Evolutionary conservation across 2,113 vertebrate species (phyloP).

Genomic region (Psittacula cyanocephala): DNA sequence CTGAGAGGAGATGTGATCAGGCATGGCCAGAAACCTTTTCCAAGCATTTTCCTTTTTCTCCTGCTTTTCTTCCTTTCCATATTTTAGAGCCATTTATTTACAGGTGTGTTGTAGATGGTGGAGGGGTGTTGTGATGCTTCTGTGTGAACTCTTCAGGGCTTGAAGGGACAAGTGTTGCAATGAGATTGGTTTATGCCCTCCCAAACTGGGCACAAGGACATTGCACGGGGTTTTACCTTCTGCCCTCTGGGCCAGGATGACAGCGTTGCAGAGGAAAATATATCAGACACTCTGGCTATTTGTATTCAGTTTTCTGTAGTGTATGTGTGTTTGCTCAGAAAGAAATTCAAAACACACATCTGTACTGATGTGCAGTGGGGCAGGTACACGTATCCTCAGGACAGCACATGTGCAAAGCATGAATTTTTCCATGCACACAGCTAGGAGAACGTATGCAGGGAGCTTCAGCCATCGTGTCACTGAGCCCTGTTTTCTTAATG

Average conservation of each 20-base stretch:
- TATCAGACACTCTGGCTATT: not conserved
- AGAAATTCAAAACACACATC: rapidly evolving
- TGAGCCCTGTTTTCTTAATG: not conserved
- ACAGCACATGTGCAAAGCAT: rapidly evolving
- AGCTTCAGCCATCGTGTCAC: rapidly evolving
- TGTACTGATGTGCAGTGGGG: rapidly evolving
- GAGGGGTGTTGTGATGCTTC: not conserved
- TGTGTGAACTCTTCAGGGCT: rapidly evolving
- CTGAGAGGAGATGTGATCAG: not conserved
- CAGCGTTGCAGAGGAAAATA: not conserved
- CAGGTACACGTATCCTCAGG: rapidly evolving
- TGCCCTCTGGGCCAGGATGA: not conserved
- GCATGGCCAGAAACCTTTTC: rapidly evolving
- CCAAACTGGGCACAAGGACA: rapidly evolving
- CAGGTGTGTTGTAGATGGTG: not conserved
- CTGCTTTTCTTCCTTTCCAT: not conserved
- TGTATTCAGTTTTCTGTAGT: not conserved
- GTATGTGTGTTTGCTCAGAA: no score
- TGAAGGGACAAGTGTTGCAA: rapidly evolving
- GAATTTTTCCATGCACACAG: rapidly evolving
- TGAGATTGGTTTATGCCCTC: no score
- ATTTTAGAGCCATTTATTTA: rapidly evolving
- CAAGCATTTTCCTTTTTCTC: rapidly evolving
- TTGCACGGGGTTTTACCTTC: rapidly evolving
- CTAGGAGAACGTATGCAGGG: rapidly evolving